Evolutionary conservation across 1,140 invertebrate genomes (phyloP).

Genomic region (Magallana ariakensis): DNA sequence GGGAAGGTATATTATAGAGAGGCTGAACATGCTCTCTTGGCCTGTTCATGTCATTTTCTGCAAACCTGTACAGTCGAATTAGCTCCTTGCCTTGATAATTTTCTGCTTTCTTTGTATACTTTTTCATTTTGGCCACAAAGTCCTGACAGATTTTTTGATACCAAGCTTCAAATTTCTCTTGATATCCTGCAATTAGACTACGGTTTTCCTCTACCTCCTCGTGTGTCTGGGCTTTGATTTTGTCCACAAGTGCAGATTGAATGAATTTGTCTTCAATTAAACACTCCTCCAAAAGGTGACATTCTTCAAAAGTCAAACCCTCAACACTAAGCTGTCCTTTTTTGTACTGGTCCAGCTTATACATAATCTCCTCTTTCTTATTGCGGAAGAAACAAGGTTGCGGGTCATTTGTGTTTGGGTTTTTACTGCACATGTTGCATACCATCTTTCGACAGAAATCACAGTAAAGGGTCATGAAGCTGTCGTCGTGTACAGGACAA

Average conservation of each 20-base stretch:
- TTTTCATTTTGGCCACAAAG: background rate
- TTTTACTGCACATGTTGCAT: background rate
- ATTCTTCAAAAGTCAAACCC: background rate
- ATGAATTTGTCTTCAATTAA: background rate
- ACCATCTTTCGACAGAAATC: background rate
- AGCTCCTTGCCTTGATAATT: background rate
- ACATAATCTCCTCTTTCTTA: slow-evolving; percentile 13
- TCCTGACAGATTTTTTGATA: slow-evolving; percentile 6
- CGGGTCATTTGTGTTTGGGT: background rate
- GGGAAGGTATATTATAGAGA: slow-evolving; percentile 5
- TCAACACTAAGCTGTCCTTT: background rate
- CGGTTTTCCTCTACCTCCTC: background rate
- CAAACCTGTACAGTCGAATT: slow-evolving; percentile 11
- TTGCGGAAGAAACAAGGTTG: background rate
- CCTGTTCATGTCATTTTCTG: slow-evolving; percentile 17
- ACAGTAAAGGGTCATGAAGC: background rate
- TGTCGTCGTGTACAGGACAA: background rate
- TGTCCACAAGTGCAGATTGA: background rate
- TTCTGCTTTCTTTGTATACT: background rate
- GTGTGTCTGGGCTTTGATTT: background rate
- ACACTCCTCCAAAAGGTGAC: background rate
- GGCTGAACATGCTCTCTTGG: slow-evolving; percentile 3
- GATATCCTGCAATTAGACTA: background rate
- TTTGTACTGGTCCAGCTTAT: background rate
- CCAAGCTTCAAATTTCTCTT: background rate